phyloP scores from a whole-genome alignment of 2,797 vertebrate species.

The Tenualosa thibaudeaui region DNA sequence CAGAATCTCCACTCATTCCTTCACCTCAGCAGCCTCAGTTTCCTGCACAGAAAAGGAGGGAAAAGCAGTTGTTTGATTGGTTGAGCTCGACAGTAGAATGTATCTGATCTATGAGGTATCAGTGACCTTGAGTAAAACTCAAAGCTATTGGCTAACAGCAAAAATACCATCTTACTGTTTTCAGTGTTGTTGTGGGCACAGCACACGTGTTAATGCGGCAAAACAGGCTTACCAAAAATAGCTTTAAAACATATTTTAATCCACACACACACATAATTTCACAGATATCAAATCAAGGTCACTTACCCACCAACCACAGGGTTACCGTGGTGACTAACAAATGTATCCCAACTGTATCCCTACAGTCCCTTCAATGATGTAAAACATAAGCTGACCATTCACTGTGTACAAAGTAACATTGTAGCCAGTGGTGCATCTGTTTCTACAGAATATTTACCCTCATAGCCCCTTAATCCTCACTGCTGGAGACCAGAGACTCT shows the following conservation, averaged over 20 bases:
- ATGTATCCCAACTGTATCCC: background rate
- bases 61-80: slow-evolving; percentile 47
- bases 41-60: slow-evolving; percentile 75
- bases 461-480: background rate
- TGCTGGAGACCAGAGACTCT: background rate
- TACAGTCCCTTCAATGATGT: background rate
- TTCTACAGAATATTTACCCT: background rate
- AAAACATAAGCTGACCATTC: background rate
- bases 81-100: background rate
- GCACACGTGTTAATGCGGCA: background rate
- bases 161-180: background rate
- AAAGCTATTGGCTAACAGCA: background rate
- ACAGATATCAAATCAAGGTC: slow-evolving; percentile 51
- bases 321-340: no score
- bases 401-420: background rate
- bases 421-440: background rate
- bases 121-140: background rate
- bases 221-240: background rate
- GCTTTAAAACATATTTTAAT: background rate
- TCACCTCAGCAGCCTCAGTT: slow-evolving; percentile 86
- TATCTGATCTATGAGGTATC: background rate
- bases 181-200: background rate
- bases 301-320: slow-evolving; percentile 11
- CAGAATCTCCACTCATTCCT: slow-evolving; percentile 76
- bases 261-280: slow-evolving; percentile 60